These are phyloP conservation scores for Carassius gibelio DNA, from an alignment of 2,113 vertebrate species.

Conservation along the genomic window DNA sequence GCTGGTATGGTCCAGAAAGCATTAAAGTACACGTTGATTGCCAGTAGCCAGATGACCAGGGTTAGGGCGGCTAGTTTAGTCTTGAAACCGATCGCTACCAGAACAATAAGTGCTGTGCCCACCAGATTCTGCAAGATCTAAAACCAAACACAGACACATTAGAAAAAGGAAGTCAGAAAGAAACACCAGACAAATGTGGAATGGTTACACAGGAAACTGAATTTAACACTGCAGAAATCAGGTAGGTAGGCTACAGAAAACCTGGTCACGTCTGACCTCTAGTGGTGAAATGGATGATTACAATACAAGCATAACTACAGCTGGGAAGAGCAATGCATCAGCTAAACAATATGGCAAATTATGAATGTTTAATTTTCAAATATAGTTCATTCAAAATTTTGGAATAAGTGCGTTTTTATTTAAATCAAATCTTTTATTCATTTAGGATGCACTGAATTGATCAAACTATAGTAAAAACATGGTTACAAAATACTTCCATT, in stretches of 20 bases:
- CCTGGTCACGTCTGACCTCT: conserved; percentile 25
- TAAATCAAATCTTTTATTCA: background rate
- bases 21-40: conserved; percentile 96
- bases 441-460: background rate
- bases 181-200: background rate
- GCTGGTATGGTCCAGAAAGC: conserved; percentile 95
- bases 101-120: conserved; percentile 91
- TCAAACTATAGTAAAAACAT: background rate
- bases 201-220: background rate
- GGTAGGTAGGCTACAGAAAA: background rate
- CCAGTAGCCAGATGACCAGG: conserved; percentile 94
- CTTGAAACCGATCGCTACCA: conserved; percentile 97
- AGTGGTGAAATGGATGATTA: conserved; percentile 22
- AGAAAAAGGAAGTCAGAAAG: background rate
- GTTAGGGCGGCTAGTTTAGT: conserved; percentile 96
- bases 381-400: background rate
- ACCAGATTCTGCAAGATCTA: conserved; percentile 98
- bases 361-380: background rate
- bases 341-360: background rate
- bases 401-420: background rate
- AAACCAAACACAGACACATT: conserved; percentile 7
- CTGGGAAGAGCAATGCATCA: background rate
- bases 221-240: background rate
- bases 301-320: background rate
- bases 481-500: background rate